phyloP scores from a whole-genome alignment of 2,113 vertebrate genomes.

The Psephotus haematonotus region DNA sequence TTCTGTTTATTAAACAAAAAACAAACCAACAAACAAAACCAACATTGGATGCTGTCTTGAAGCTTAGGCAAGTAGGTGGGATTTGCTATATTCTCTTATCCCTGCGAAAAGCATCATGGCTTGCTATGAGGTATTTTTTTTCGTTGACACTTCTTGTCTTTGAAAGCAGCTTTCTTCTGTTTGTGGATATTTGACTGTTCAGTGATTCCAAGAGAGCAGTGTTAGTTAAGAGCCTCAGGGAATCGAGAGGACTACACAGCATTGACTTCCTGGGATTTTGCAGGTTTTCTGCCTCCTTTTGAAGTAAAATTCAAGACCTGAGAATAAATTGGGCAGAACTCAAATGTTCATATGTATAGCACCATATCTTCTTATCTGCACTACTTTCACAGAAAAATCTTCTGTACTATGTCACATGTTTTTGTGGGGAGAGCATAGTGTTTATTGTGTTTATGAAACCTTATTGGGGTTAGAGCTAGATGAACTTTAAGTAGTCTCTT shows the following conservation, averaged over 20 bases:
- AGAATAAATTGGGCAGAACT: not conserved
- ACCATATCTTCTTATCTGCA: not conserved
- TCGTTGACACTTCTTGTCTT: not conserved
- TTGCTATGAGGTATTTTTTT: not conserved
- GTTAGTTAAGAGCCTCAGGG: not conserved
- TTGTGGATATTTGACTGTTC: not conserved
- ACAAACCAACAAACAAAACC: not conserved
- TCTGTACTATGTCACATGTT: not conserved
- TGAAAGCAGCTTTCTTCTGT: not conserved
- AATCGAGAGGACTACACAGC: not conserved
- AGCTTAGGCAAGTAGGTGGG: not conserved
- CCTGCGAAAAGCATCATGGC: not conserved
- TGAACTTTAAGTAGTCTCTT: not conserved
- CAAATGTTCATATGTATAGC: not conserved
- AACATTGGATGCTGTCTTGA: not conserved
- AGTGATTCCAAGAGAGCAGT: not conserved
- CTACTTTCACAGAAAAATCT: not conserved
- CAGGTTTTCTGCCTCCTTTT: not conserved
- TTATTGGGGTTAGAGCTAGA: not conserved
- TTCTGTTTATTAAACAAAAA: not conserved
- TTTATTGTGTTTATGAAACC: not conserved
- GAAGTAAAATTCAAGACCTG: not conserved
- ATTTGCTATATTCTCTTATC: not conserved
- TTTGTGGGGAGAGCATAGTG: not conserved
- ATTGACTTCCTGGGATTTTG: not conserved